Base-by-base conservation (phyloP, 2,888 invertebrate species). In the Bugulina stolonifera region DNA sequence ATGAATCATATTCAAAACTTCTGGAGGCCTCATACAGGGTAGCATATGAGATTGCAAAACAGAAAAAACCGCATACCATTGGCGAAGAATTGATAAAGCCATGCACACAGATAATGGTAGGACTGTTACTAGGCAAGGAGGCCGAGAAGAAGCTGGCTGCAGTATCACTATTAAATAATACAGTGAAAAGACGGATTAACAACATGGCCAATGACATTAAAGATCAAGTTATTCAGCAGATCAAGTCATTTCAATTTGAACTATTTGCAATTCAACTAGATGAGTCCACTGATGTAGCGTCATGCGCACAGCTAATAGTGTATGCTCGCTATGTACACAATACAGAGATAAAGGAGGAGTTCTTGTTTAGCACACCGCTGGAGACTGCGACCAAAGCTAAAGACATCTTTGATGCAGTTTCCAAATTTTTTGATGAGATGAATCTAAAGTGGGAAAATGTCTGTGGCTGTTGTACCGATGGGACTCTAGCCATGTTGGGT, bases 181-280 rank as follows among this genome's bases (percentile, higher is more conserved):
- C 25, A 25, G 57, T 57, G 57, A 14, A 57, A 25, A 57, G 57
- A 57, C 14, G 57, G 57, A 57, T 57, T 57, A 57, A 25, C 57
- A 57, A 57, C 57, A 57, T 57, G 57, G 25, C 57, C 57, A 57
- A 57, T 57, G 57, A 57, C 57, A 57, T 57, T 57, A 57, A n/a
- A 57, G 23, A 57, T 57, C 57, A 57, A 25, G 57, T 14, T 57
- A 25, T 18, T 25, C 25, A 57, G 57, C 57, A 57, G 57, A 57
- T 57, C n/a, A n/a, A n/a, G n/a, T n/a, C n/a, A n/a, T n/a, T n/a
- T n/a, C n/a, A n/a, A n/a, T n/a, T n/a, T n/a, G n/a, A 57, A 57
- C 57, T 57, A 14, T 57, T 57, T 57, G 57, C 57, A n/a, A 57
- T 25, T 57, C 57, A 57, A 25, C 57, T 57, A 25, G 57, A 57